Conservation (phyloP, 2,888 invertebrate genomes). For the Eucera pruinosa region DNA sequence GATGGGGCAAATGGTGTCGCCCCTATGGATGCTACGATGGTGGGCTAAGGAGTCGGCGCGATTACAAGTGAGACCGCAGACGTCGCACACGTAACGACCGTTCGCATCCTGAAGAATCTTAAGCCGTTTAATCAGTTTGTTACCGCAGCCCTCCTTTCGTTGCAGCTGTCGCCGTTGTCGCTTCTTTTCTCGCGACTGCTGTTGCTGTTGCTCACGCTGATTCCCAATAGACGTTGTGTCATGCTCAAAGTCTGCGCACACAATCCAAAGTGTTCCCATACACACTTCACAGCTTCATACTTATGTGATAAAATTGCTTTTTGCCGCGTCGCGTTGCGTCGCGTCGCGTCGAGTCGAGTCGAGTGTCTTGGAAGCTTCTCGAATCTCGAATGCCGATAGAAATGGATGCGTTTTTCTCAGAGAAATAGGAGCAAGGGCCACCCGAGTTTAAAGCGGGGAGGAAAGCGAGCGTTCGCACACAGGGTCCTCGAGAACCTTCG, state of each 20-base stretch:
- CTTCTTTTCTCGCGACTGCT: constrained; percentile 52
- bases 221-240: constrained; percentile 75
- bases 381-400: too few species aligned
- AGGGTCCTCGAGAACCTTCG: too few species aligned
- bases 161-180: constrained; percentile 39
- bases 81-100: constrained; percentile 84
- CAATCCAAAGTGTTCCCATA: constrained; percentile 83
- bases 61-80: constrained; percentile 84
- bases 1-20: constrained; percentile 83
- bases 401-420: too few species aligned
- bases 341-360: too few species aligned
- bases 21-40: constrained; percentile 84
- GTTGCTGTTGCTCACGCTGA: constrained; percentile 61
- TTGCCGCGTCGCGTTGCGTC: too few species aligned
- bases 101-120: constrained; percentile 81
- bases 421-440: too few species aligned
- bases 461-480: too few species aligned
- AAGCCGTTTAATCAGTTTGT: constrained; percentile 75
- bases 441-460: too few species aligned
- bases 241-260: constrained; percentile 83
- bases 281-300: constrained; percentile 79
- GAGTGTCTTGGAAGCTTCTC: too few species aligned
- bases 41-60: constrained; percentile 84
- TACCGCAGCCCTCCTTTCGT: constrained; percentile 42
- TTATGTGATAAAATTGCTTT: constrained; percentile 60